Base-by-base conservation (phyloP, 2,888 invertebrate genomes). In the Drepana falcataria region DNA sequence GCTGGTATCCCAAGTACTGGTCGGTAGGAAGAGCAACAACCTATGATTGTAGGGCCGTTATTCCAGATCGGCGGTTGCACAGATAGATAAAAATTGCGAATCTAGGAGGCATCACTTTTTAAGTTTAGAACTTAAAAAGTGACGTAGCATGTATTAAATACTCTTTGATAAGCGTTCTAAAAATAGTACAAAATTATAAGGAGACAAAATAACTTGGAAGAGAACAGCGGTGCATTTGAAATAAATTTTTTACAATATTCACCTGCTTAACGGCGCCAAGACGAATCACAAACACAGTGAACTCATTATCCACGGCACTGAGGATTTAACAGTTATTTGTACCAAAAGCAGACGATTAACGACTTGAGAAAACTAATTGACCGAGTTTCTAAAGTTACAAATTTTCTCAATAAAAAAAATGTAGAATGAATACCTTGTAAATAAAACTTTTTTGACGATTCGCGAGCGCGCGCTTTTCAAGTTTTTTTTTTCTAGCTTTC, bases 31-130 rank as follows among this genome's bases (percentile, higher is more conserved):
- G 90, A 90, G 81, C 90, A 91, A 91, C 86, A 90, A 91, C 90
- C 90, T 91, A 88, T 90, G 90, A 91, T 91, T 90, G 87, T 85
- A 81, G 83, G 87, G 88, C 90, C 90, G 90, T 90, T 91, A 91
- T 84, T 77, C 85, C 85, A 79, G 80, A 82, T 80, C 79, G 82
- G 76, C 79, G 80, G 73, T 75, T 75, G 70, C 81, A 79, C 75
- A 81, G 82, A 83, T 85, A 84, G 80, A 70, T 72, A 68, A 65
- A 71, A 76, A 76, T 49, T 49, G 21, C 35, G 47, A 52, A 48
- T 21, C 21, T 21, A 21, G 0, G 21, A 21, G 21, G 21, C 21
- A 21, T 21, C 0, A 21, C 21, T 21, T 21, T 21, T 21, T 21
- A 21, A 21, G 21, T 21, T 21, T 21, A 21, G 21, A 21, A 21